Conservation (phyloP, 2,888 invertebrate genomes). For the Tanypteryx hageni region DNA sequence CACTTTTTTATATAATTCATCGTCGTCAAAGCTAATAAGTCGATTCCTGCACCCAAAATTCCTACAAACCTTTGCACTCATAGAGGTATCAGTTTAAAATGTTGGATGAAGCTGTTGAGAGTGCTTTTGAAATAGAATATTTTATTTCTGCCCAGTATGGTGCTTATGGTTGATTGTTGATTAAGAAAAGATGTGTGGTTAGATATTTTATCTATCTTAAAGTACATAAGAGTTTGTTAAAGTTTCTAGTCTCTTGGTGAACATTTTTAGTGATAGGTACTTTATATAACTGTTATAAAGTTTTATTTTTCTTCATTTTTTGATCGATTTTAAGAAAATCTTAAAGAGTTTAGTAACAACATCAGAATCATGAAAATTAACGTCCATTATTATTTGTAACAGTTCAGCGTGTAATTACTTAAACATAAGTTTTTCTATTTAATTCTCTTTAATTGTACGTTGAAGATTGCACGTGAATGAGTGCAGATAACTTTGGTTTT, state of each 20-base stretch:
- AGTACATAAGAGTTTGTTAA: constrained; percentile 49
- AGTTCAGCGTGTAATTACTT: constrained; percentile 35
- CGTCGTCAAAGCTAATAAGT: constrained; percentile 46
- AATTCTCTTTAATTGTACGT: constrained; percentile 11
- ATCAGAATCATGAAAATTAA: constrained; percentile 42
- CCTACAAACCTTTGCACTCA: constrained; percentile 54
- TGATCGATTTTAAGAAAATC: constrained; percentile 38
- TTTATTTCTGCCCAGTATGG: constrained; percentile 61
- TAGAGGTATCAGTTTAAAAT: constrained; percentile 49
- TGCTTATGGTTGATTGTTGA: constrained; percentile 60
- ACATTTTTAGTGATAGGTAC: constrained; percentile 58
- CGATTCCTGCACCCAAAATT: constrained; percentile 50
- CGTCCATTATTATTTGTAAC: constrained; percentile 48
- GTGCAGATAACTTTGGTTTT: constrained; percentile 49
- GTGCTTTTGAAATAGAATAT: constrained; percentile 59
- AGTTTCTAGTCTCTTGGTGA: constrained; percentile 63
- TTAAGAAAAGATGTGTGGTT: constrained; percentile 49
- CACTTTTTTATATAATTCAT: constrained; percentile 49
- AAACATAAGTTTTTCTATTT: neutral
- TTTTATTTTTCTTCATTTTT: constrained; percentile 63
- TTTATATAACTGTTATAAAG: constrained; percentile 54
- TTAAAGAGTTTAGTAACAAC: constrained; percentile 37
- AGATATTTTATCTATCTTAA: constrained; percentile 57
- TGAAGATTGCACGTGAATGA: constrained; percentile 36
- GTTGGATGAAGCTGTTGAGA: constrained; percentile 55